Base-by-base conservation (phyloP, 1,140 invertebrate species). In the Sinella curviseta region DNA sequence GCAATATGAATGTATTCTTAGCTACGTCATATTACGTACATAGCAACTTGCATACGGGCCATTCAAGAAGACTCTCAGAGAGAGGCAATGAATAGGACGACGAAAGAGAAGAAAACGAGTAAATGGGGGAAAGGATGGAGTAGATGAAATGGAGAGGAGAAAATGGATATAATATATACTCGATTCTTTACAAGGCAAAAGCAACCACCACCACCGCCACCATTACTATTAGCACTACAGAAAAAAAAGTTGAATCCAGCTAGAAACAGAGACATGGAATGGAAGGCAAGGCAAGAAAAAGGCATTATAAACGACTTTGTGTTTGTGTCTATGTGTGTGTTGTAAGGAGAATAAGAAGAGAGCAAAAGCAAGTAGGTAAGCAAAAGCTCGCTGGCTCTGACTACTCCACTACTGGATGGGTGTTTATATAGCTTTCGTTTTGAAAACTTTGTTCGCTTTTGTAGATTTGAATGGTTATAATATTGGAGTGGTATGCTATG, bases 161-260 rank as follows among this genome's bases (percentile, higher is more conserved):
- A 70, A 70, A 70, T 70, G 31, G 30, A 70, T 70, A 70, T 70
- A 70, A 70, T 70, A 70, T 70, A 70, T 70, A 30, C 65, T 70
- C 8, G 12, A 8, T 12, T 24, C 31, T 26, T 26, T 60, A 14
- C 24, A 60, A 3, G 12, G 14, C 24, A 16, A 12, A 26, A 26
- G 24, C 24, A 60, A 60, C 39, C 39, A 60, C 12, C 57, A 60
- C 24, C 24, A n/a, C 57, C 24, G 57, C n/a, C n/a, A n/a, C n/a
- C n/a, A n/a, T n/a, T n/a, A n/a, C n/a, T 48, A 48, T 48, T 48
- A 20, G 39, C 39, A 48, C 39, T 48, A 48, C 39, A 20, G 39
- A 48, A 48, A 48, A 60, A 60, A 60, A 60, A 14, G 57, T 60
- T 60, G 24, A 4, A n/a, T 60, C 57, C 24, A 48, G 39, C 39